Base-by-base conservation (phyloP, 2,797 vertebrate species). In the Bradypodion ventrale region DNA sequence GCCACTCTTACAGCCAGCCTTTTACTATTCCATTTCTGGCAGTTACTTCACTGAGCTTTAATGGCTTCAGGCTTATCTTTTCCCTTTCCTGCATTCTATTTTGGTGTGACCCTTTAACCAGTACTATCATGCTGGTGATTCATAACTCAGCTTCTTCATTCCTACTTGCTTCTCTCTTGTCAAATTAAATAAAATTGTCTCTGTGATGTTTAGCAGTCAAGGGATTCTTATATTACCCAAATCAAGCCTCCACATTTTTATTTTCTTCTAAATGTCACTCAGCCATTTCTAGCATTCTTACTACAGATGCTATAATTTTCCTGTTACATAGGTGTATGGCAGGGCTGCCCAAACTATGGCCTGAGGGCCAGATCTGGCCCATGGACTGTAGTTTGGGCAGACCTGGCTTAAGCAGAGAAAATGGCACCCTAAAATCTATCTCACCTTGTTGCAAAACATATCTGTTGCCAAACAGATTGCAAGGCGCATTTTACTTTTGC, bases 51-150 rank as follows among this genome's bases (percentile, higher is more conserved):
- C 72, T 76, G 49, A 72, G 63, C 35, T 63, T 49, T 62, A n/a
- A 44, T 70, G 35, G 42, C 72, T 80, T 75, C 37, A 80, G 70
- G 46, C 63, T 35, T n/a, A 76, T 74, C 32, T 80, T 35, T n/a
- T 63, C 77, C 56, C 12, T 44, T 42, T 76, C 62, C 78, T 76
- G 25, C 25, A 65, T 42, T 87, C 77, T 84, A 75, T 81, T 75
- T 76, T 68, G 42, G 65, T 44, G 68, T 66, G 44, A 65, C 56
- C 66, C n/a, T 74, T 59, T 65, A 70, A 86, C 76, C 76, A 63
- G 23, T 46, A 27, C 29, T 78, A 78, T 35, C 49, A 49, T 15
- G 21, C 21, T 83, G 59, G 72, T 74, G 68, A 73, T 56, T 66
- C 69, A 59, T 32, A 44, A 42, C 46, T 49, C 56, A 77, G 66